Evolutionary conservation across 1,140 invertebrate species (phyloP), one percentile per base, ranked within the genome.

Genomic region (Pogonomyrmex barbatus): DNA sequence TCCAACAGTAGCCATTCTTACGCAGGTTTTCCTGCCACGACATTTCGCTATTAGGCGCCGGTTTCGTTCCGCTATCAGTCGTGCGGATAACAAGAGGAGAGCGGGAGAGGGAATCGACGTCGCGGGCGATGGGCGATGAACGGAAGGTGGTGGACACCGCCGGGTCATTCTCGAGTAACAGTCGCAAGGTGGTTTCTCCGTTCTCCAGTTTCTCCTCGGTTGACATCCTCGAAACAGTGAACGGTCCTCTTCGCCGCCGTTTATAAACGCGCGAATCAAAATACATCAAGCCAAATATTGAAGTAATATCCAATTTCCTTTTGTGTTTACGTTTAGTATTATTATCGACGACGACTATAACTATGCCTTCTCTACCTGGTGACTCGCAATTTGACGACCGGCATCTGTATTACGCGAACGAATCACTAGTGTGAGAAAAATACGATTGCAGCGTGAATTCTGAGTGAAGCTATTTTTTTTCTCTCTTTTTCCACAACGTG

Each of bases 131-230:
- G 71, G 60, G 14, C 67, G 24, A 71, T 58, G n/a, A 75, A 88
- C n/a, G 47, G 77, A 79, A 89, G 87, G 83, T 86, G 83, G 79
- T 89, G 88, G 62, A 62, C 87, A 86, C 10, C 65, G 75, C 67
- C 47, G 54, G 83, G 84, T 89, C 87, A 79, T 71, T 89, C 33
- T 82, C 81, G 54, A 89, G 58, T 76, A 52, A 56, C 42, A 56
- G 71, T 54, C 70, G 70, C 77, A 70, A 68, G 84, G 82, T 73
- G 67, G 84, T 85, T 42, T 68, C 58, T 62, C 45, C 63, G 45
- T 78, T 71, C 45, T 76, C 45, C 67, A 47, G 39, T 56, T 45
- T 24, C 73, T 54, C 36, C 17, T 33, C 39, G 50, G 4, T 60
- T 62, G 68, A 14, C 54, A 75, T 39, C 10, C 50, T 54, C 62